Evolutionary conservation across 1,140 invertebrate species (phyloP), one percentile per base, ranked within the genome.

Genomic region (Helicorthomorpha holstii): DNA sequence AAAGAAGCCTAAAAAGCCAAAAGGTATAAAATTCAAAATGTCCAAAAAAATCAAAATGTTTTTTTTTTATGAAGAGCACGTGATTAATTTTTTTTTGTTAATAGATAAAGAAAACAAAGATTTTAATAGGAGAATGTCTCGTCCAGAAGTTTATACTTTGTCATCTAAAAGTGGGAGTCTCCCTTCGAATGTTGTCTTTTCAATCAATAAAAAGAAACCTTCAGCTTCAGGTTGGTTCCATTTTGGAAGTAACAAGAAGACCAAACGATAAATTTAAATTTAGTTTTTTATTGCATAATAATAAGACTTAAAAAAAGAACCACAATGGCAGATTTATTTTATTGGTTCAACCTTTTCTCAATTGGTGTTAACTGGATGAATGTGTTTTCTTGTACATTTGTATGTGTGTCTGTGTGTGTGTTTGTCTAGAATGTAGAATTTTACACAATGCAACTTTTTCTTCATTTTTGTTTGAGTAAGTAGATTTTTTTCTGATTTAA

Each of bases 191-290:
- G 19, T 57, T 3, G 49, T 51, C 3, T 47, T 60, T 1, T 52
- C 23, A 51, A 27, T 38, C 45, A 23, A 50, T 50, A 38, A 54
- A 48, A 58, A 59, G 44, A 59, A 59, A 41, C 58, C 53, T 14
- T 46, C 52, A 29, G n/a, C n/a, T 7, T 58, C 59, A 2, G 59
- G 57, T 14, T 60, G 59, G 59, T 60, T 60, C 52, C 54, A 57
- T 25, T 57, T 60, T 54, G 59, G 59, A 19, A 59, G 56, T 42
- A 54, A 54, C n/a, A 60, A 60, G 42, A 58, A 59, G 47, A 50
- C 50, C 22, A 57, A 55, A 43, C 56, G 52, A 52, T 59, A 50
- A 59, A 7, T 34, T 34, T 34, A 7, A 34, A 7, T 7, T 34
- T 34, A 16, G 7, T 34, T 16, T 16, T 34, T 34, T 16, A 34